These are phyloP conservation scores for Nomada lathburiana DNA, from an alignment of 2,888 invertebrate species.

Conservation along the genomic window DNA sequence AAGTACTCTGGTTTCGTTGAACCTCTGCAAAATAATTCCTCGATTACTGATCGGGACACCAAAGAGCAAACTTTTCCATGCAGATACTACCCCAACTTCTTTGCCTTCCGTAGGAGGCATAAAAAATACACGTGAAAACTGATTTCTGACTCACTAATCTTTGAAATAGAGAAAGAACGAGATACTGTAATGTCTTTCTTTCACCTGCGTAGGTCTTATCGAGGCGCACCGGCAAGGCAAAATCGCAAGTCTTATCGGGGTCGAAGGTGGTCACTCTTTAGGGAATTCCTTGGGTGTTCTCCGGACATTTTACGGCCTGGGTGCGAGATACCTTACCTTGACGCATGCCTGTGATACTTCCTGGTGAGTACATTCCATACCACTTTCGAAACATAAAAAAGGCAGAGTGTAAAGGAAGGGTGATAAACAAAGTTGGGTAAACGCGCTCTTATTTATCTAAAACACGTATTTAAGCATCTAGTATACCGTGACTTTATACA, in stretches of 20 bases:
- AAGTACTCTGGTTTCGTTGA: not conserved
- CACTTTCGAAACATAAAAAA: constrained; percentile 71
- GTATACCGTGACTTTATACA: too few species aligned
- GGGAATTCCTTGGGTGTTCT: constrained; percentile 95
- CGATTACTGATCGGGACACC: not conserved
- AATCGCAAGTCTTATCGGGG: constrained; percentile 95
- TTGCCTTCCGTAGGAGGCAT: too few species aligned
- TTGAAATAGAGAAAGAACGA: too few species aligned
- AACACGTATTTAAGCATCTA: too few species aligned
- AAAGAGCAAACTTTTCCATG: not conserved
- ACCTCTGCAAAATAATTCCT: not conserved
- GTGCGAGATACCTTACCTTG: constrained; percentile 94
- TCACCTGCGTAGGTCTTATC: constrained; percentile 87
- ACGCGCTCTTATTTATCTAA: not conserved
- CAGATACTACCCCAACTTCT: not conserved
- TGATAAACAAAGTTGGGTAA: not conserved
- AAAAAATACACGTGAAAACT: too few species aligned
- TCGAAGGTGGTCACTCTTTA: constrained; percentile 96
- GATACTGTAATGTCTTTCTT: not conserved
- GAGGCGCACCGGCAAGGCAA: constrained; percentile 90
- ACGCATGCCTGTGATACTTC: constrained; percentile 97
- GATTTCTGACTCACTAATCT: too few species aligned
- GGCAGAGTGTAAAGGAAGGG: constrained; percentile 51
- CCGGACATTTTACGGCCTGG: constrained; percentile 94
- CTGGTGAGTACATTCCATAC: constrained; percentile 86